These are phyloP conservation scores for Elephantulus edwardii DNA, from an alignment of 2,113 vertebrate genomes.

Conservation along the genomic window DNA sequence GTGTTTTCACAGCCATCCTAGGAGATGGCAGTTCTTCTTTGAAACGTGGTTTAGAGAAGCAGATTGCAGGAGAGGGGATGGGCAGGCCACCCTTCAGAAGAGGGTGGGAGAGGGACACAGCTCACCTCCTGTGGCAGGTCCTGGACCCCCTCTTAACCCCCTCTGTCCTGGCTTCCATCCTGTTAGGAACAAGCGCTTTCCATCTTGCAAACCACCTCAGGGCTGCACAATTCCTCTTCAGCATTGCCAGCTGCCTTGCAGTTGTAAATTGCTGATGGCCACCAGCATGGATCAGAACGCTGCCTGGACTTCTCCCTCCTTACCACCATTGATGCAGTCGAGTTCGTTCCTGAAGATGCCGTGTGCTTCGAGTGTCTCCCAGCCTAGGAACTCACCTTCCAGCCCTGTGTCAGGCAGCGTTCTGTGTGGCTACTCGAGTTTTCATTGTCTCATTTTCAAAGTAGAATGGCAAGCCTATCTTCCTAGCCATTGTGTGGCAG, in stretches of 20 bases:
- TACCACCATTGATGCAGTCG: background rate
- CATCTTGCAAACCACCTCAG: background rate
- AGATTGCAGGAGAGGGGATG: background rate
- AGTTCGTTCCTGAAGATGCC: background rate
- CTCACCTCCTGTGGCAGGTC: accelerated
- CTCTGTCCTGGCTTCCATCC: accelerated
- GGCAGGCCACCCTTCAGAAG: too few relatives aligned
- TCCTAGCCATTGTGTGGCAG: background rate
- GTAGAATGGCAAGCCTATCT: background rate
- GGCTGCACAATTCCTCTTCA: background rate
- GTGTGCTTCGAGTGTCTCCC: background rate
- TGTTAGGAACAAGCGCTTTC: background rate
- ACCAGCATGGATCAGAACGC: too few relatives aligned
- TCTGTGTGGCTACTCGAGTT: background rate
- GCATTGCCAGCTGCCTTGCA: accelerated
- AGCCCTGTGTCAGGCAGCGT: background rate
- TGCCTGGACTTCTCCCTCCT: background rate
- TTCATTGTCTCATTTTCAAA: background rate
- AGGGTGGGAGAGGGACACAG: background rate
- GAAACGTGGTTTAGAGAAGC: too few relatives aligned
- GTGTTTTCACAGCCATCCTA: background rate
- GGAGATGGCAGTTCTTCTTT: background rate
- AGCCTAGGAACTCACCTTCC: background rate
- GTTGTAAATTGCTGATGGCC: background rate
- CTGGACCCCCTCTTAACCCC: accelerated